Percentiles rank a stretch among this genome's conserved stretches.
Evolutionary conservation across 2,113 vertebrate genomes (phyloP).

Genomic region (Dicentrarchus labrax): DNA sequence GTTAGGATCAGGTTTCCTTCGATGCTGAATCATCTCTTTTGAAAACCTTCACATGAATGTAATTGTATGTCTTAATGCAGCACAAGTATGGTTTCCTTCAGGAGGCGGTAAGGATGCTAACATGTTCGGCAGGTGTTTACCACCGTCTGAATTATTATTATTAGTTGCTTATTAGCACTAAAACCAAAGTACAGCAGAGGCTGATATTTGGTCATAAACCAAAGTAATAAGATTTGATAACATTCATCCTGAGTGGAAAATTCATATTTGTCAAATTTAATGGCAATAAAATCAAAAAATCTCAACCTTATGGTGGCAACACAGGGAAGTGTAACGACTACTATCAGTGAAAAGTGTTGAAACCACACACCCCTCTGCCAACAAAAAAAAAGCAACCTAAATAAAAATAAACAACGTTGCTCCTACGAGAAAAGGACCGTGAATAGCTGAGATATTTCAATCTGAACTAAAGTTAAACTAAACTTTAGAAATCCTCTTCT

Average conservation of each 20-base stretch:
- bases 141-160: no score
- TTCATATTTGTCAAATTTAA: background rate
- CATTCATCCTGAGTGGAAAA: background rate
- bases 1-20: no score
- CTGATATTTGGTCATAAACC: background rate
- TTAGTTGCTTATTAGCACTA: background rate
- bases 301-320: background rate
- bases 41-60: background rate
- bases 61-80: background rate
- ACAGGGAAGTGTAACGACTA: no score
- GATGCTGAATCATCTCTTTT: background rate
- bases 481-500: background rate
- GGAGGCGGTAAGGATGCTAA: no score
- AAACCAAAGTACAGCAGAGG: background rate
- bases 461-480: no score
- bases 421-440: background rate
- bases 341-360: no score
- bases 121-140: no score
- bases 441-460: background rate
- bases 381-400: no score
- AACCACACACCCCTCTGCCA: no score
- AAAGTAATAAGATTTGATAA: background rate
- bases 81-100: background rate
- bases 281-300: background rate
- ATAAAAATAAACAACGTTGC: no score